These are phyloP conservation scores for Bucorvus abyssinicus DNA, from an alignment of 2,797 vertebrate genomes.

Conservation along the genomic window DNA sequence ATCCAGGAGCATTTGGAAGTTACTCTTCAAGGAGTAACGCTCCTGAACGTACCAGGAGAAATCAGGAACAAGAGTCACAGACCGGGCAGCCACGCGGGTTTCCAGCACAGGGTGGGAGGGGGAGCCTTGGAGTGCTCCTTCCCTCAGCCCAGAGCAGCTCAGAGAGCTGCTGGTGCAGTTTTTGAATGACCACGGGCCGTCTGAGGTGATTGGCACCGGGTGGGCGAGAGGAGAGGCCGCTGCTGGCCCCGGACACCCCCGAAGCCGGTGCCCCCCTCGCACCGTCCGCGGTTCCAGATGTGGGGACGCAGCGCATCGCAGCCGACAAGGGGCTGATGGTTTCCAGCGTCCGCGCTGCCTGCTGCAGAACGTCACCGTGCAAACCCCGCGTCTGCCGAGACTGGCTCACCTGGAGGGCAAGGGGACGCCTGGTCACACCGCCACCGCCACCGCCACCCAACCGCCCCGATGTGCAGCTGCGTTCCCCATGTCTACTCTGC, in stretches of 20 bases:
- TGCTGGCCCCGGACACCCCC: background rate
- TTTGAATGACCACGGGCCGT: accelerated
- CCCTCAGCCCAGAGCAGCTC: background rate
- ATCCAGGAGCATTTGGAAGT: background rate
- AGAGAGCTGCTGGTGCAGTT: background rate
- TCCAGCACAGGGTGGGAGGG: background rate
- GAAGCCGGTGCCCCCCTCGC: too few species aligned
- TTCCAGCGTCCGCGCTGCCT: too few species aligned
- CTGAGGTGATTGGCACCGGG: accelerated
- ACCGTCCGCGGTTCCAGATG: too few species aligned
- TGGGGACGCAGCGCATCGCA: too few species aligned
- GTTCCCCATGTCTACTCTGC: too few species aligned
- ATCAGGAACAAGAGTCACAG: background rate
- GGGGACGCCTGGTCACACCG: too few species aligned
- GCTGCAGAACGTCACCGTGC: too few species aligned
- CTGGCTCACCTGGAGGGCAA: too few species aligned
- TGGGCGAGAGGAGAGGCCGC: background rate
- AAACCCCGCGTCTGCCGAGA: too few species aligned
- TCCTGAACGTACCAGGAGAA: accelerated
- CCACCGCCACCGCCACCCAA: too few species aligned
- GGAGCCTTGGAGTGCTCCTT: background rate
- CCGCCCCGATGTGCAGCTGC: too few species aligned
- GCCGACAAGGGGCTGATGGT: too few species aligned
- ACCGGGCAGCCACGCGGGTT: background rate
- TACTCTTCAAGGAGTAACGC: background rate